Conservation (phyloP, 2,888 invertebrate genomes). For the Hyposoter didymator region DNA sequence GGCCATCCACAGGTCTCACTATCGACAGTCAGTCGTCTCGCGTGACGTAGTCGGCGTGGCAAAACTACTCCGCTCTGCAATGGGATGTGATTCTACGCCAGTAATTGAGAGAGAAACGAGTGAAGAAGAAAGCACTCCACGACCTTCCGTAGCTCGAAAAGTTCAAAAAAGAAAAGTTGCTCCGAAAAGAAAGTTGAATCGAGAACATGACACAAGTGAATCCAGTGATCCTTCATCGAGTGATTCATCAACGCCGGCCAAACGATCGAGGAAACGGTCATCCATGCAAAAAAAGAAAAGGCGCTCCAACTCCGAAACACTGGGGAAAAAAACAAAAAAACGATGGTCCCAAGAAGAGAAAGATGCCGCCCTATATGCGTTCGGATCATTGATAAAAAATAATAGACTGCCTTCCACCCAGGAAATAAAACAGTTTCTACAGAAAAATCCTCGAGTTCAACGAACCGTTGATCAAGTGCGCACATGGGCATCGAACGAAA, state of each 20-base stretch:
- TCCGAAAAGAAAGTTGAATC: too few relatives aligned
- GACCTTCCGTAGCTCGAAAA: neutral
- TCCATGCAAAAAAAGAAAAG: conserved; percentile 1
- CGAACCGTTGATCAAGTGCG: conserved; percentile 37
- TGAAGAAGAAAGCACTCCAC: conserved; percentile 9
- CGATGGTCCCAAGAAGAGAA: conserved; percentile 25
- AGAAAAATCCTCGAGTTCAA: conserved; percentile 1
- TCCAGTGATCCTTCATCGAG: neutral
- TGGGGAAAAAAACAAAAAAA: conserved; percentile 9
- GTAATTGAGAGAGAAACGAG: neutral
- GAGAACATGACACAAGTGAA: conserved; percentile 45
- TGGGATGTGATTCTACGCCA: conserved; percentile 68
- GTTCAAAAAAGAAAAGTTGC: too few relatives aligned
- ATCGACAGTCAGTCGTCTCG: conserved; percentile 41
- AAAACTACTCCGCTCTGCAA: conserved; percentile 37
- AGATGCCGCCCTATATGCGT: conserved; percentile 15
- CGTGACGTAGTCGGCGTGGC: conserved; percentile 54
- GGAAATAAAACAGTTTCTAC: conserved; percentile 1
- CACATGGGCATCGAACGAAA: conserved; percentile 34
- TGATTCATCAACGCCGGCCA: conserved; percentile 15
- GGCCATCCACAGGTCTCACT: conserved; percentile 53
- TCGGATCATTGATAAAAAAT: neutral
- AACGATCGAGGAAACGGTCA: conserved; percentile 13
- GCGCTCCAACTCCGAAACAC: neutral
- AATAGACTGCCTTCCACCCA: conserved; percentile 31